Base-by-base conservation (phyloP, 2,113 vertebrate species). In the Gorilla gorilla region DNA sequence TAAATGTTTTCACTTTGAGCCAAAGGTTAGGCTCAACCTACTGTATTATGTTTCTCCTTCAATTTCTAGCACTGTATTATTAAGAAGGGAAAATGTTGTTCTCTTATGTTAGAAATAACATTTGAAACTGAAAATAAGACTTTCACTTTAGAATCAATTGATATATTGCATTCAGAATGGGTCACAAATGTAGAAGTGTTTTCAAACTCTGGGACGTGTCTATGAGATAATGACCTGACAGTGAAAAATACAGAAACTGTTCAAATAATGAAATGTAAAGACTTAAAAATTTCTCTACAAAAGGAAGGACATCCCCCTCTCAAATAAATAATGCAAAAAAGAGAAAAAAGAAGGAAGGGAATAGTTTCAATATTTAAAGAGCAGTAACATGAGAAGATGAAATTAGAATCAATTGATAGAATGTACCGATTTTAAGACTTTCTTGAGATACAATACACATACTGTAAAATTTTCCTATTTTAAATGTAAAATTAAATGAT, bases 141-240 rank as follows among this genome's bases (percentile, higher is more conserved):
- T 84, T 57, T 16, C 9, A 3, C n/a, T 59, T 66, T 76, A 55
- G 57, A 40, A 23, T 7, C 11, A 13, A 11, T 32, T 22, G 16
- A 13, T 30, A 8, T 0, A 38, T 23, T 30, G 5, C 12, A 17
- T 72, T 55, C 25, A 38, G 50, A 20, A 18, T 17, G 40, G 27
- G 10, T 22, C n/a, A 13, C 22, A 13, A 25, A 12, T 6, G 4
- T 0, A 23, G n/a, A 23, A 52, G 8, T 2, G 10, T 55, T 30
- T 84, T 57, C 40, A 35, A 35, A 10, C 8, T 18, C 59, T 18
- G 9, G 32, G 48, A 27, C 0, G 0, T 25, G 18, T 48, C 48
- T 27, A 45, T 48, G 84, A 68, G 23, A 70, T 66, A 35, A 70
- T 9, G 4, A 50, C 32, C 43, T 11, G 17, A 66, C 4, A 55